Conservation (phyloP, 2,888 invertebrate species). For the Diplolepis rosae region DNA sequence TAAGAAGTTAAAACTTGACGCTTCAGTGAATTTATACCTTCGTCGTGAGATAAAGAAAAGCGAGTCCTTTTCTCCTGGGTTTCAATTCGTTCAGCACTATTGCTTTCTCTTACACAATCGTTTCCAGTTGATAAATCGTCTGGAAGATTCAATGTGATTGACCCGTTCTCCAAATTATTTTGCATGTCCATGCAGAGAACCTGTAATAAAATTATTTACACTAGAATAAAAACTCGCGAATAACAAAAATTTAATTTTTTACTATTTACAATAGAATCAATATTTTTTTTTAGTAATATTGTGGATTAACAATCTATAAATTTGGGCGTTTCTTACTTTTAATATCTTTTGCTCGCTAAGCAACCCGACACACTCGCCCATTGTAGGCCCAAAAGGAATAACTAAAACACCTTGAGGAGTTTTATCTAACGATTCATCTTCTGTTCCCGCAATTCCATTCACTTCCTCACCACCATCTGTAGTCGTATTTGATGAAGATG, state of each 20-base stretch:
- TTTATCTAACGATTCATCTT: conserved; percentile 66
- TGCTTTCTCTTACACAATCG: conserved; percentile 63
- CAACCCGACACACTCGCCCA: conserved; percentile 80
- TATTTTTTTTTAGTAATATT: too few relatives aligned
- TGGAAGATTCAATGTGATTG: conserved; percentile 62
- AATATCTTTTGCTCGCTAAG: conserved; percentile 80
- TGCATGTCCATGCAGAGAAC: conserved; percentile 68
- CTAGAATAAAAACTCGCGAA: background rate
- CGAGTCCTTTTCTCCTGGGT: conserved; percentile 73
- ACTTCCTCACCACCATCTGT: conserved; percentile 61
- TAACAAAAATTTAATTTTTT: too few relatives aligned
- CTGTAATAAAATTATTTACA: conserved; percentile 45
- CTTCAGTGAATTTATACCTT: conserved; percentile 70
- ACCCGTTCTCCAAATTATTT: conserved; percentile 57
- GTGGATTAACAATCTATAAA: too few relatives aligned
- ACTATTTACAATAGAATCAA: too few relatives aligned
- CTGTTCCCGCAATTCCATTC: conserved; percentile 63
- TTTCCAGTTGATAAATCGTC: conserved; percentile 67
- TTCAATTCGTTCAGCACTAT: conserved; percentile 69
- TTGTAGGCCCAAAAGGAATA: conserved; percentile 79
- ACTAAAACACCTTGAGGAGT: conserved; percentile 79
- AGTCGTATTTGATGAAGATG: conserved; percentile 59
- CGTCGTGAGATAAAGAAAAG: conserved; percentile 92
- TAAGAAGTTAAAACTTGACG: too few relatives aligned
- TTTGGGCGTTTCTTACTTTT: background rate